These are phyloP conservation scores for Acrossocheilus fasciatus DNA, from an alignment of 2,797 vertebrate species.

Conservation along the genomic window DNA sequence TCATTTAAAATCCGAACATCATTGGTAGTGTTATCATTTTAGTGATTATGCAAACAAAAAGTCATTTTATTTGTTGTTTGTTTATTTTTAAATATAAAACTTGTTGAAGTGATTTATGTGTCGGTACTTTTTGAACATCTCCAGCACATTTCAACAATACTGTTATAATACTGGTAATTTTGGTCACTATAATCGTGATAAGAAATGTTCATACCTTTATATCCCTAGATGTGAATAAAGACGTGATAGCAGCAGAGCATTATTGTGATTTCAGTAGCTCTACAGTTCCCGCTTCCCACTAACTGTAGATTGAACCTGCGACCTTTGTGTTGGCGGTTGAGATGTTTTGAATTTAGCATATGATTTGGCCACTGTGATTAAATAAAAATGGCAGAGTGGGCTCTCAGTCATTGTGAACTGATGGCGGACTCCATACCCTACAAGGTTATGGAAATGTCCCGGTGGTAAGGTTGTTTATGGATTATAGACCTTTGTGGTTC, in stretches of 20 bases:
- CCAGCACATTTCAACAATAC: too few species aligned
- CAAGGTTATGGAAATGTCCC: slow-evolving; percentile 22
- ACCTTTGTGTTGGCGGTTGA: slow-evolving; percentile 63
- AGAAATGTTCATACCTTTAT: too few species aligned
- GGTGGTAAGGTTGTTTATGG: slow-evolving; percentile 15
- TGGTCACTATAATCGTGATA: too few species aligned
- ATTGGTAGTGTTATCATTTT: too few species aligned
- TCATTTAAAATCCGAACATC: too few species aligned
- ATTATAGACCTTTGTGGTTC: background rate
- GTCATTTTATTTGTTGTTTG: too few species aligned
- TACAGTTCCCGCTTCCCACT: slow-evolving; percentile 16
- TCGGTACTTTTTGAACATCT: too few species aligned
- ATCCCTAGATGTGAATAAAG: too few species aligned
- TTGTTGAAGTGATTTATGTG: too few species aligned
- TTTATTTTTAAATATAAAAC: too few species aligned
- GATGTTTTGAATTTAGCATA: slow-evolving; percentile 28
- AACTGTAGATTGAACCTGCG: slow-evolving; percentile 42
- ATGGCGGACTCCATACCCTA: slow-evolving; percentile 1
- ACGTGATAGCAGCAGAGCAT: background rate
- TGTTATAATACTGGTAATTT: too few species aligned
- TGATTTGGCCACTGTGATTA: slow-evolving; percentile 21
- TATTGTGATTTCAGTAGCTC: background rate
- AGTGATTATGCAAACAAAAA: too few species aligned
- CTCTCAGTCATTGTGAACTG: slow-evolving; percentile 18
- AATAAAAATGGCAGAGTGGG: slow-evolving; percentile 23